Base-by-base conservation (phyloP, 2,113 vertebrate genomes). In the Turdus rufiventris region DNA sequence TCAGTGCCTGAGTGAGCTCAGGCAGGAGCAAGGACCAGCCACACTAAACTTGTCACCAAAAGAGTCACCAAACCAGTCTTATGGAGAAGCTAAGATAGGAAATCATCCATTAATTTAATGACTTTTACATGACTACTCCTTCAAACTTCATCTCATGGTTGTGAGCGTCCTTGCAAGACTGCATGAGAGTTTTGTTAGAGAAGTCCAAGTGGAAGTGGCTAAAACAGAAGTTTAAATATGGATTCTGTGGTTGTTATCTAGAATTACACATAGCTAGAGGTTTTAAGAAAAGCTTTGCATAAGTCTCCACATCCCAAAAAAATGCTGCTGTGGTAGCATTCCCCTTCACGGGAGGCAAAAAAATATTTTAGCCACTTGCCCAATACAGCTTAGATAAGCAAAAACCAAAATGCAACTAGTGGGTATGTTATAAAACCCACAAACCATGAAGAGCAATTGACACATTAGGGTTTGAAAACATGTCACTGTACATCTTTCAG, bases 221-320 rank as follows among this genome's bases (percentile, higher is more conserved):
- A 94, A 95, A 96, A 50, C 12, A 78, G 28, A 81, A 79, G 38
- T 89, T 15, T 45, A 94, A 96, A 73, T 67, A 78, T 25, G 61
- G 65, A 91, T 88, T 88, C 77, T 95, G 80, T 77, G 78, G 86
- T 85, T 91, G 56, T 56, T 93, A 77, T 43, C 78, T 80, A 48
- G 38, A 94, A 66, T 56, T 81, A 57, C 74, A 51, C 11, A 33
- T 38, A 82, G 60, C 48, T 88, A 85, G 54, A 94, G n/a, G 16
- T 80, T 42, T 93, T 61, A 77, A 58, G 76, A 66, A 68, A 74
- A 61, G 33, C 38, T 70, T 82, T 61, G 57, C 12, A 1, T 45
- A 54, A 91, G 25, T 31, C 7, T 45, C 33, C 74, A 51, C 56
- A 85, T 36, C 23, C 33, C 89, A 89, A 87, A 89, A 71, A 95